Evolutionary conservation across 2,113 vertebrate genomes (phyloP).

Genomic region (Sorex fumeus): DNA sequence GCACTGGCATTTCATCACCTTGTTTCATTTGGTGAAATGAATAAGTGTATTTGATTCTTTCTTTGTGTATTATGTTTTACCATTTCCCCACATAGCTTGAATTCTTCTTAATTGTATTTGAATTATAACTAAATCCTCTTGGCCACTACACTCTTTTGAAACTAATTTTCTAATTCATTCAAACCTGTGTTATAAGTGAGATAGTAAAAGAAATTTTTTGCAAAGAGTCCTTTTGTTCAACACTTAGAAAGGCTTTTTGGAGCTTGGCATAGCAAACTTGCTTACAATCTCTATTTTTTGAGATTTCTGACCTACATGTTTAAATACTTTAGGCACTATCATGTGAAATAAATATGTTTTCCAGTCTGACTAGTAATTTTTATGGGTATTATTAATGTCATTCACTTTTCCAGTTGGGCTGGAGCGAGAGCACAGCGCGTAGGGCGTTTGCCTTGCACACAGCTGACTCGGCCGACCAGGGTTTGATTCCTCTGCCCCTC

Average conservation of each 20-base stretch:
- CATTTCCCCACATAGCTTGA: background rate
- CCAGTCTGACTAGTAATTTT: background rate
- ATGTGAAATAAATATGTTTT: background rate
- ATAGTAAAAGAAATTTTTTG: constrained; percentile 7
- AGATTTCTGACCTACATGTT: background rate
- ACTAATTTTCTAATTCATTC: constrained; percentile 15
- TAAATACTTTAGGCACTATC: background rate
- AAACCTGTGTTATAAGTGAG: background rate
- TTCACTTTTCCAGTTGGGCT: background rate
- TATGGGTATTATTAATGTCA: background rate
- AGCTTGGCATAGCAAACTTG: background rate
- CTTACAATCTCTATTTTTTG: background rate
- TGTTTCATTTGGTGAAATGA: constrained; percentile 18
- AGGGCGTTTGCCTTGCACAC: no score
- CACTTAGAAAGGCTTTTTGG: background rate
- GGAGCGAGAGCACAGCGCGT: no score
- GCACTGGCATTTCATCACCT: background rate
- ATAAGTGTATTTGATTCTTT: background rate
- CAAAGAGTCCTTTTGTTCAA: background rate
- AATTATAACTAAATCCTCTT: constrained; percentile 26
- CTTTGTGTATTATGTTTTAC: background rate
- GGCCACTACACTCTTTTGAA: constrained; percentile 11
- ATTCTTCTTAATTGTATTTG: constrained; percentile 54
- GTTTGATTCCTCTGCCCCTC: no score
- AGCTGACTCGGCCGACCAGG: no score